Evolutionary conservation across 2,888 invertebrate genomes (phyloP), one percentile per base, ranked within the genome.

Genomic region (Eurytoma adleriae): DNA sequence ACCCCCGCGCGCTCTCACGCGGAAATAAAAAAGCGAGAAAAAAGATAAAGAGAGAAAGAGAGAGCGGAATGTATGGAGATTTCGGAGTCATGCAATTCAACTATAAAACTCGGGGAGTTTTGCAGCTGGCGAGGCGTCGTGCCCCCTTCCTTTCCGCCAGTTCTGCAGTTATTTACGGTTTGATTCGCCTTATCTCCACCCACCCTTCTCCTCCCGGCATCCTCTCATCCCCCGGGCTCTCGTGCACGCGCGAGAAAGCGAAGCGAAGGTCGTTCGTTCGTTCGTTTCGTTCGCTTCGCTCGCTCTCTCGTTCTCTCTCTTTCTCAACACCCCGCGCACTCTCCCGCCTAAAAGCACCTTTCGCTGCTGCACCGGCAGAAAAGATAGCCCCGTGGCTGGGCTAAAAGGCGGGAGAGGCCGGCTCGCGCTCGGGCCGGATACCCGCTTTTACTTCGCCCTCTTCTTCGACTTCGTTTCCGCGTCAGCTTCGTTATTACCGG

Each of bases 81-180:
- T 87, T 87, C 85, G 85, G 86, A 90, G 90, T 90, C 90, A 90
- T 90, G 90, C 90, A 88, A 90, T 90, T 90, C 89, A 90, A 90
- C 90, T 90, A 90, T 90, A 90, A 90, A 90, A 90, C 90, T 90
- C 90, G 87, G 48, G 64, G 89, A 89, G 89, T 89, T 89, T 89
- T 89, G 89, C 89, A 89, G 88, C 88, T 88, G 88, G 88, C 86
- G 86, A 89, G 89, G 87, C 88, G 86, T 88, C 87, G 85, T 84
- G 83, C 85, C 79, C 83, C 82, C 84, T 83, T 83, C 85, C 85
- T 78, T 89, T 88, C 89, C 87, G 86, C 88, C 87, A 84, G 86
- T 89, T 89, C 88, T 86, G 86, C 89, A 88, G 90, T 90, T 90
- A 90, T 90, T 90, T 90, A 90, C 90, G 90, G 86, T 90, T 90